A percentile compares a stretch with the other conserved stretches of the same genome.
phyloP scores from a whole-genome alignment of 2,888 invertebrate species.

The Machimus rusticus region DNA sequence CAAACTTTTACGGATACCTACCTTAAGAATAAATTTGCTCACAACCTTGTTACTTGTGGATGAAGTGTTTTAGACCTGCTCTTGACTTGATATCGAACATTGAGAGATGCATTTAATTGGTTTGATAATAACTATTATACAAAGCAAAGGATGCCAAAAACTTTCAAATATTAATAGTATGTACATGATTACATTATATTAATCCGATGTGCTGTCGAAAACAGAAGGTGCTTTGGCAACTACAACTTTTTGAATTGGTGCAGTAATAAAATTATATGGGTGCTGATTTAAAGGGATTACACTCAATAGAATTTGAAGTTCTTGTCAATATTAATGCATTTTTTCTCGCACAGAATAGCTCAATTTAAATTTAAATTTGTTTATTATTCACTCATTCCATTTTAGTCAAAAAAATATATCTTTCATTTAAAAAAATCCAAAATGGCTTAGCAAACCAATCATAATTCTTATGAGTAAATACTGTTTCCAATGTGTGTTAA shows the following conservation, averaged over 20 bases:
- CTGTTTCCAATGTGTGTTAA: no score
- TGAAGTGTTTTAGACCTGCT: not conserved
- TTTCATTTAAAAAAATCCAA: no score
- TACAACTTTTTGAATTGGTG: not conserved
- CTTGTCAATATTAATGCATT: no score
- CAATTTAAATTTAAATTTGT: no score
- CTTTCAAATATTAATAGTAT: not conserved
- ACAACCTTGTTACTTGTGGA: no score
- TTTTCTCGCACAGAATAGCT: no score
- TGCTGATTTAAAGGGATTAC: not conserved
- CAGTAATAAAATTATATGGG: not conserved
- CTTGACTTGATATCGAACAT: not conserved
- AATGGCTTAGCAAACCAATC: no score
- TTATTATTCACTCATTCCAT: no score
- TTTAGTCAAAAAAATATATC: no score
- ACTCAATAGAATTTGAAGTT: no score
- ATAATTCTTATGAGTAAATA: no score
- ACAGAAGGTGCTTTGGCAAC: not conserved
- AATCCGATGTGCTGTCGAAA: not conserved
- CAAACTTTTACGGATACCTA: not conserved
- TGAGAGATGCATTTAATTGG: not conserved
- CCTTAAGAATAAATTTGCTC: no score
- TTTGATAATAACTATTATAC: not conserved
- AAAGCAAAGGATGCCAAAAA: not conserved
- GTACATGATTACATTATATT: not conserved